Evolutionary conservation across 2,888 invertebrate species (phyloP), one percentile per base, ranked within the genome.

Genomic region (Pycnomerus fuliginosus): DNA sequence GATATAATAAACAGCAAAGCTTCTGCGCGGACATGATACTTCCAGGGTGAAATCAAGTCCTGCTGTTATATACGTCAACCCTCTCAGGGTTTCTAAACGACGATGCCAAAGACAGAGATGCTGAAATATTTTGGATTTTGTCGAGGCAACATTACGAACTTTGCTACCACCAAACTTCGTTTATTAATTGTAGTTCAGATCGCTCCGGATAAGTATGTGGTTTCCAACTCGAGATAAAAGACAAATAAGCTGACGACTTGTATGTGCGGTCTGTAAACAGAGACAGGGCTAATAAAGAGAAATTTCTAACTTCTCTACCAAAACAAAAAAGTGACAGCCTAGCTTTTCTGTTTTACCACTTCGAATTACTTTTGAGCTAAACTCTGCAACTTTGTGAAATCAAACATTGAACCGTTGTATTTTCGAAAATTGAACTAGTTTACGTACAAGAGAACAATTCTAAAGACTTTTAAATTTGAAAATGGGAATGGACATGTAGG

Each of bases 141-240:
- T 57, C 54, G 57, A 55, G 58, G 56, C 53, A 56, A 52, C 64
- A 65, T 65, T 64, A 63, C 60, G 50, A 58, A 66, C 53, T 60
- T 61, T 58, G 57, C 53, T 58, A 60, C 61, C 58, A 57, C 58
- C 24, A 62, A 66, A 67, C 63, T 66, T 65, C 65, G 62, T 65
- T 67, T 67, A 66, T 66, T 66, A 67, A 67, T 65, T 63, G 64
- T 61, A 58, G 60, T 60, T 61, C 60, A 58, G 57, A 58, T 56
- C 52, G 56, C 53, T 56, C 51, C 46, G 53, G 54, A 56, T 58
- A 56, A 62, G 60, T 55, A 45, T 55, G 53, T 56, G 56, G 54
- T 54, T 48, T 38, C 30, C 35, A 22, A 49, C 37, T 44, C 37
- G 43, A 49, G 50, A 53, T 50, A 49, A 49, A 42, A 44, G 47